Base-by-base conservation (phyloP, 1,140 invertebrate genomes). In the Brachionus koreanus region DNA sequence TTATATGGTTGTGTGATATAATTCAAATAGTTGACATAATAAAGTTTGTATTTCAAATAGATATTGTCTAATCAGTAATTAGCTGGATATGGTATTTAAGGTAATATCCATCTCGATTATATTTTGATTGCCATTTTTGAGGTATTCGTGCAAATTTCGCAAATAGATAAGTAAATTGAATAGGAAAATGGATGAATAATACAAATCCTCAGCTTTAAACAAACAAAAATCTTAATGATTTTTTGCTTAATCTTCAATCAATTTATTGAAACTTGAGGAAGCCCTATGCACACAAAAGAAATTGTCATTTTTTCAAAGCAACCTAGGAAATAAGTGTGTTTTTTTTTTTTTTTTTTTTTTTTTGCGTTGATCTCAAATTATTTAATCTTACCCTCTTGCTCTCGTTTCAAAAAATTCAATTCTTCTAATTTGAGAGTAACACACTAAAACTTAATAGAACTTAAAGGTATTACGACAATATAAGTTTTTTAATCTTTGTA, bases 171-270 rank as follows among this genome's bases (percentile, higher is more conserved):
- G 63, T 65, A 65, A 37, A 65, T n/a, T 33, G 63, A 65, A 37
- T 5, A 37, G 33, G 29, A 65, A 65, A 37, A 65, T 33, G 33
- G 25, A 33, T 65, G 63, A 33, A 37, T 65, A 57, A 57, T 25
- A n/a, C 25, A 65, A 65, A 65, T 65, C 63, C 63, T 65, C 33
- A 37, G 63, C 33, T 65, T 65, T 65, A 65, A 65, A 65, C 63
- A 65, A 65, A 65, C 63, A 65, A 65, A 65, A 65, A 65, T 65
- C 63, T 65, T 65, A 65, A 65, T 65, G 63, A 65, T 65, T 65
- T 65, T 65, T 37, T 65, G 25, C 63, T 65, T 65, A 65, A 65
- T 65, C 63, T 65, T 65, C 63, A 65, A 65, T 65, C 63, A 65
- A 65, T 65, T 65, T 65, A 65, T 65, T 65, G 63, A 65, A 65